A percentile compares a stretch with the other conserved stretches of the same genome.
Conservation (phyloP, 2,113 vertebrate species). For the Pseudopodoces humilis region DNA sequence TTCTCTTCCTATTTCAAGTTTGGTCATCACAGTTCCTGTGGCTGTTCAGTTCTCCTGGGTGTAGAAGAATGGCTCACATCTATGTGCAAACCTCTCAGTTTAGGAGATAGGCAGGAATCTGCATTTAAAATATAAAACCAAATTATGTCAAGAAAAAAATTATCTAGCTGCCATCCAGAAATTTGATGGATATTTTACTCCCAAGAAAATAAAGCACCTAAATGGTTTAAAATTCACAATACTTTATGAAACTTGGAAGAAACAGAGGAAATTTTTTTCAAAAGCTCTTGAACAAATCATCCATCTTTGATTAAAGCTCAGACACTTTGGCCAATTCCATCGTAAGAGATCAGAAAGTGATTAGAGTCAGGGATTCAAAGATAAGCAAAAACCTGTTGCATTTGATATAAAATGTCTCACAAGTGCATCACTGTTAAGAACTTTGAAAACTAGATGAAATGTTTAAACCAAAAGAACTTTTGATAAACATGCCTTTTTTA, state of each 20-base stretch:
- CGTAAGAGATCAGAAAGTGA: neutral
- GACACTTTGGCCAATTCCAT: neutral
- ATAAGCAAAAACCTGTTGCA: neutral
- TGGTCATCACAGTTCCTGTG: neutral
- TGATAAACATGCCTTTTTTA: neutral
- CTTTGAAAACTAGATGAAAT: neutral
- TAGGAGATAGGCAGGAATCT: neutral
- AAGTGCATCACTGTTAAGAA: neutral
- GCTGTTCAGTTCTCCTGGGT: neutral
- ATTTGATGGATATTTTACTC: neutral
- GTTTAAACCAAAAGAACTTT: neutral
- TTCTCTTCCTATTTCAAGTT: neutral
- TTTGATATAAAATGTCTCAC: neutral
- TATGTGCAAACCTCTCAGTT: neutral
- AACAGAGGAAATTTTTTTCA: neutral
- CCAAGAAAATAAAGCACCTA: neutral
- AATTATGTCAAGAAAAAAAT: neutral
- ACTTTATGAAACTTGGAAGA: neutral
- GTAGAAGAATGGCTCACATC: neutral
- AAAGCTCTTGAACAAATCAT: neutral
- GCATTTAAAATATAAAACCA: neutral
- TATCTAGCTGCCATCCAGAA: neutral
- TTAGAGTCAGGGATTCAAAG: neutral
- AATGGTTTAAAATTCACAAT: neutral
- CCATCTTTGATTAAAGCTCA: neutral